Evolutionary conservation across 2,888 invertebrate genomes (phyloP).

Genomic region (Polydesmus complanatus): DNA sequence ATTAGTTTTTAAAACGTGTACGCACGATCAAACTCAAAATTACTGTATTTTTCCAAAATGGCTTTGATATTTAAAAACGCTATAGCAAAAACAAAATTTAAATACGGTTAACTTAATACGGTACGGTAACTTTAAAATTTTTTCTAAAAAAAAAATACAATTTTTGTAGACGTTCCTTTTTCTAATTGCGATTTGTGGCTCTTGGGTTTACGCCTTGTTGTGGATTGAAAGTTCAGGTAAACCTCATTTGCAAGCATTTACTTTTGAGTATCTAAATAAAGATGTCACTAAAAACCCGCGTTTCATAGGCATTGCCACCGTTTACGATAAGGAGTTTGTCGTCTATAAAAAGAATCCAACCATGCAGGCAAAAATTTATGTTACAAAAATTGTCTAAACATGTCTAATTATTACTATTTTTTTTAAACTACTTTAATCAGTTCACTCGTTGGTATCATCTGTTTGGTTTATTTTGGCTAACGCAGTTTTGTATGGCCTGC

Average conservation of each 20-base stretch:
- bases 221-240: slow-evolving; percentile 17
- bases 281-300: not conserved
- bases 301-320: slow-evolving; percentile 5
- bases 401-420: slow-evolving; percentile 6
- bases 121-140: too few relatives aligned
- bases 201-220: slow-evolving; percentile 17
- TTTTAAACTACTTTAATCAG: not conserved
- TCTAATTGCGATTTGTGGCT: slow-evolving; percentile 16
- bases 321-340: not conserved
- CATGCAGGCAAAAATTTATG: not conserved
- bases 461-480: slow-evolving; percentile 25
- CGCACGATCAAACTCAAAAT: too few relatives aligned
- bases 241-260: not conserved
- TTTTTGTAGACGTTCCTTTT: slow-evolving; percentile 22
- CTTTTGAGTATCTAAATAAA: not conserved
- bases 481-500: slow-evolving; percentile 26
- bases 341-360: not conserved
- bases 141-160: not conserved
- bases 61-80: too few relatives aligned
- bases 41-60: too few relatives aligned
- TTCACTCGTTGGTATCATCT: slow-evolving; percentile 22
- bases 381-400: not conserved
- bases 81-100: too few relatives aligned
- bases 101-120: too few relatives aligned
- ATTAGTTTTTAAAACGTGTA: too few relatives aligned